Base-by-base conservation (phyloP, 2,113 vertebrate species). In the Ophthalmolycus amberensis region DNA sequence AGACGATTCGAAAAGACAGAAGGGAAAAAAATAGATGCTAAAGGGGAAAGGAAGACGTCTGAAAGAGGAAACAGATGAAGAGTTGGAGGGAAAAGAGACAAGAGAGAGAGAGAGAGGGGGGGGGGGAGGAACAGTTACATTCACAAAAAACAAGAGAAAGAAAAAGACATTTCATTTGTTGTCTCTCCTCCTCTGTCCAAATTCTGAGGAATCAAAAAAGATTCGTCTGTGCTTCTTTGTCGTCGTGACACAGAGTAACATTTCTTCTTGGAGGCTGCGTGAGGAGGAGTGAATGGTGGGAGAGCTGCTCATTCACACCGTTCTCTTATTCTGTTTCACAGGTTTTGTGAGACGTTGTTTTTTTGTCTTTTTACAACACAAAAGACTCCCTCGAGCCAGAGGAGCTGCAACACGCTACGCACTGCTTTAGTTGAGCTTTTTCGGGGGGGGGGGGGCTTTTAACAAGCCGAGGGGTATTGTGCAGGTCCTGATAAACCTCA, bases 401-500 rank as follows among this genome's bases (percentile, higher is more conserved):
- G 60, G 79, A 76, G 82, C 78, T 70, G 77, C 74, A 70, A 71
- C 89, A 60, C 75, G 68, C 80, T 54, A 64, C 76, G 70, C 82
- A 10, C 72, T 56, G 85, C 75, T 87, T 79, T 62, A 29, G 60
- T 54, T 70, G 54, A 38, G 60, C 5, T 59, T 71, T 79, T 63
- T 75, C 50, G 2, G 11, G 8, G n/a, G 63, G 25, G n/a, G 27
- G 44, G 46, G 14, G 58, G 84, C n/a, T n/a, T n/a, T n/a, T n/a
- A n/a, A n/a, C n/a, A n/a, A n/a, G n/a, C n/a, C n/a, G 32, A 79
- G 77, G 48, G 69, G 88, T 66, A 77, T 95, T 95, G 95, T 96
- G 90, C 84, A 38, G 88, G 77, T 86, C 80, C 85, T 91, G 92
- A 91, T 95, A 92, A 94, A 94, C 88, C 93, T 85, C 89, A 88